A percentile compares a stretch with the other conserved stretches of the same genome.
These are phyloP conservation scores for Cosmorhoe ocellata DNA, from an alignment of 2,888 invertebrate genomes.

Conservation along the genomic window DNA sequence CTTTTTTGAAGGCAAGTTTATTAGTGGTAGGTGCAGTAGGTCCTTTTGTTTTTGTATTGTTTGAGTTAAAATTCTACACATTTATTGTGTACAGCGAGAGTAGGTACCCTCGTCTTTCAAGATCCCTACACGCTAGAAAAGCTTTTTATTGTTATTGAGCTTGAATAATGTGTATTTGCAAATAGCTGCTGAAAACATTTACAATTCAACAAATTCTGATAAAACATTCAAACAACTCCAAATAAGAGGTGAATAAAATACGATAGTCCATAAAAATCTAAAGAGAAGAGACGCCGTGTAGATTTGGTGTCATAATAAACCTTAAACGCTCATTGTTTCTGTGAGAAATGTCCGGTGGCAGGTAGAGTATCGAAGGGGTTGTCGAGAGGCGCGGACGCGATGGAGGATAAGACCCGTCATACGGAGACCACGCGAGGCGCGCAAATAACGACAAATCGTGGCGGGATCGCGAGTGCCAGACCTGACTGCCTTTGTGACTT, in stretches of 20 bases:
- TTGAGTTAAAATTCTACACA: conserved; percentile 2
- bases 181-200: no score
- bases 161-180: no score
- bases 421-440: conserved; percentile 39
- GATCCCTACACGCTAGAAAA: no score
- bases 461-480: conserved; percentile 50
- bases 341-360: conserved; percentile 69
- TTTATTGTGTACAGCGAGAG: not conserved
- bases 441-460: conserved; percentile 78
- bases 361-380: conserved; percentile 56
- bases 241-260: conserved; percentile 29
- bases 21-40: conserved; percentile 8
- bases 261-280: conserved; percentile 32
- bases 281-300: conserved; percentile 37
- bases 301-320: conserved; percentile 66
- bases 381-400: conserved; percentile 66
- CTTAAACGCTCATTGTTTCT: conserved; percentile 77
- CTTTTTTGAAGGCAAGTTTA: conserved; percentile 27
- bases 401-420: conserved; percentile 77
- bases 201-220: conserved; percentile 3
- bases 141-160: no score
- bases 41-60: conserved; percentile 14
- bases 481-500: conserved; percentile 6
- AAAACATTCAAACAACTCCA: conserved; percentile 19
- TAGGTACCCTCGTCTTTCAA: no score